Evolutionary conservation across 2,888 invertebrate species (phyloP).

Genomic region (Perithous albicinctus): DNA sequence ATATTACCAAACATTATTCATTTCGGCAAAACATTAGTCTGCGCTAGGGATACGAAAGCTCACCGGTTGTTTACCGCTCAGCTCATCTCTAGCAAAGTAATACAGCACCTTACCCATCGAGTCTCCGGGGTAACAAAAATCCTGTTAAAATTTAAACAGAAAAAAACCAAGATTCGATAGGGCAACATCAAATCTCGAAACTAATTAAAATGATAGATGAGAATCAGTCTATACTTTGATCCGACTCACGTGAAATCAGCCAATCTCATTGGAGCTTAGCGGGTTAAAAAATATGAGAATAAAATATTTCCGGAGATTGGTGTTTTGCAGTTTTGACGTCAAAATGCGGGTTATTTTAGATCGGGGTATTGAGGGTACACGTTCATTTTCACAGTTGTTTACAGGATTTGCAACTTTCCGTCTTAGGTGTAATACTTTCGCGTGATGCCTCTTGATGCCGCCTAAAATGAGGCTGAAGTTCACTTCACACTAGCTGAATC

Average conservation of each 20-base stretch:
- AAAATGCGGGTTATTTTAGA: background rate
- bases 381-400: background rate
- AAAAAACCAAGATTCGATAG: constrained; percentile 48
- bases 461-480: too few species aligned
- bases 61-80: constrained; percentile 80
- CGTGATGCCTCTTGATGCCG: too few species aligned
- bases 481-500: too few species aligned
- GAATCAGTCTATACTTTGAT: background rate
- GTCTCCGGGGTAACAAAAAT: constrained; percentile 82
- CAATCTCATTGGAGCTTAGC: constrained; percentile 37
- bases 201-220: constrained; percentile 10
- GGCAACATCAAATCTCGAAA: background rate
- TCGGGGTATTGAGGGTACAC: background rate
- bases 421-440: too few species aligned
- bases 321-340: background rate
- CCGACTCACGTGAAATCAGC: constrained; percentile 17
- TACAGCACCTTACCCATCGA: constrained; percentile 83
- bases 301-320: background rate
- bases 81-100: constrained; percentile 82
- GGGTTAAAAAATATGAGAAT: constrained; percentile 26
- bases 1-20: constrained; percentile 37
- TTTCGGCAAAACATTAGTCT: constrained; percentile 67
- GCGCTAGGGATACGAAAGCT: constrained; percentile 81
- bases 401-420: background rate
- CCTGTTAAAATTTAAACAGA: constrained; percentile 81